Evolutionary conservation across 2,888 invertebrate genomes (phyloP), one percentile per base, ranked within the genome.

Genomic region (Penaeus monodon): DNA sequence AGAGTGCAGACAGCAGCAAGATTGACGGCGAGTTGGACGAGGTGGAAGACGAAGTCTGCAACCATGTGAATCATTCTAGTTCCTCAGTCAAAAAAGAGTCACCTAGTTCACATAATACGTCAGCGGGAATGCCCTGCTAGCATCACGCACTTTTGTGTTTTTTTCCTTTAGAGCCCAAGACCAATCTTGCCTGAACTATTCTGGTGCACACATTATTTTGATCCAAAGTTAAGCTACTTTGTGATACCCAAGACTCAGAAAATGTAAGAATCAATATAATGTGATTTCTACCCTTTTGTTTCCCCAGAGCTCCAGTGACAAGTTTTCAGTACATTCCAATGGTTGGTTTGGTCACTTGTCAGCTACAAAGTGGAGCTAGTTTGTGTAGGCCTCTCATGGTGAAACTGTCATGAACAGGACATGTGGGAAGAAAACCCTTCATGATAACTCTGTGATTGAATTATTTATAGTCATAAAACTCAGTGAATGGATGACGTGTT

Each of bases 81-180:
- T 83, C 86, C 79, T 83, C 86, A 44, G 82, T 78, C 33, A 82
- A 76, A 33, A 83, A 87, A 79, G 78, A 78, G 57, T 73, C 82
- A 22, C 70, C 82, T 82, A 73, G 82, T 73, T 82, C 85, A 73
- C 79, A 79, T 24, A 78, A 68, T 49, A 81, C 82, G 22, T 77
- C 86, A 57, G 77, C 81, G 66, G 86, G 86, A 33, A 83, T 82
- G 29, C 81, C 86, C 44, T 87, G 86, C 86, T 87, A 87, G 86
- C 86, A 87, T 57, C 70, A 74, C 74, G 82, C 82, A 82, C 65
- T 38, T 22, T 27, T 82, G 74, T 70, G 73, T 63, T 64, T 74
- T 63, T 82, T 70, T 74, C 81, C 63, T 73, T 44, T 82, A 63
- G 70, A 27, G 29, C 74, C 38, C 57, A 82, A 57, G 64, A 29